Conservation (phyloP, 2,113 vertebrate genomes). For the Sander lucioperca region DNA sequence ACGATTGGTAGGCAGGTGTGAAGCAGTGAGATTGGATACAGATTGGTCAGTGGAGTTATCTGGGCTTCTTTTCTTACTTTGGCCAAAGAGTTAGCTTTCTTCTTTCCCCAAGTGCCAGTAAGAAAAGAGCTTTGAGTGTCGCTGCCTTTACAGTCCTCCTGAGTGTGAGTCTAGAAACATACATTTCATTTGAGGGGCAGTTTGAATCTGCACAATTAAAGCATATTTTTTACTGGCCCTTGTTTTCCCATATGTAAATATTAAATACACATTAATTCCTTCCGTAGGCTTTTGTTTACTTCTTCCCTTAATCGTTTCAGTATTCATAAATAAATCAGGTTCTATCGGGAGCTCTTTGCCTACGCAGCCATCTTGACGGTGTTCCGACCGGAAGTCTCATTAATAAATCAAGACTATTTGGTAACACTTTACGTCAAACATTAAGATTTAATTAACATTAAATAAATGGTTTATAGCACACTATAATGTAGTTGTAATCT, state of each 20-base stretch:
- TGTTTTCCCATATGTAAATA: neutral
- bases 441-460: neutral
- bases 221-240: neutral
- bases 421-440: neutral
- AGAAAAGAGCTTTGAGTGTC: slow-evolving; percentile 86
- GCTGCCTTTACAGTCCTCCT: slow-evolving; percentile 85
- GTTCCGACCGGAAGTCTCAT: too few species aligned
- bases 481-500: neutral
- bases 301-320: neutral
- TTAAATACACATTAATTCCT: neutral
- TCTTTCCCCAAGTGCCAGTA: slow-evolving; percentile 87
- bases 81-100: slow-evolving; percentile 83
- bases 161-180: slow-evolving; percentile 84
- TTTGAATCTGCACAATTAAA: neutral
- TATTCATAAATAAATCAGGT: neutral
- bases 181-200: slow-evolving; percentile 75
- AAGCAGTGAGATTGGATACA: slow-evolving; percentile 68
- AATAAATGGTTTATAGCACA: neutral
- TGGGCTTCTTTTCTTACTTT: slow-evolving; percentile 85
- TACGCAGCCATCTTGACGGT: too few species aligned
- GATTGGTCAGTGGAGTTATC: slow-evolving; percentile 56
- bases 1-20: slow-evolving; percentile 60
- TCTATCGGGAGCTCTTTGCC: too few species aligned
- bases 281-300: neutral
- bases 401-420: neutral